A percentile compares a stretch with the other conserved stretches of the same genome.
These are phyloP conservation scores for Limenitis camilla DNA, from an alignment of 2,888 invertebrate species.

Conservation along the genomic window DNA sequence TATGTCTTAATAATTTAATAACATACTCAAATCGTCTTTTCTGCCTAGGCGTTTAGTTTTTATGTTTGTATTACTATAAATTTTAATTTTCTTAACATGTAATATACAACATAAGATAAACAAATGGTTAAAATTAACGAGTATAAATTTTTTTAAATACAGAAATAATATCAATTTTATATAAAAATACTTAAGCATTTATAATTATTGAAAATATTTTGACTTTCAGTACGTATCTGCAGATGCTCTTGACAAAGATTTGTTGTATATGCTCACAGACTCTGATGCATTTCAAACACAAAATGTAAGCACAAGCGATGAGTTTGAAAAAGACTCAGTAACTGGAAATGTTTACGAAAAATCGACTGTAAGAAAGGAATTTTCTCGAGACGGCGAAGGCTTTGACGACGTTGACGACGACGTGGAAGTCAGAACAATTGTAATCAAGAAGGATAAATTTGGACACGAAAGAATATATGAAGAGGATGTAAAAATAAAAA, in stretches of 20 bases:
- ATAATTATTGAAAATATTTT: not conserved
- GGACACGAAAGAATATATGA: conserved; percentile 45
- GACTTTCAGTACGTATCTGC: conserved; percentile 43
- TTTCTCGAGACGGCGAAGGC: conserved; percentile 24
- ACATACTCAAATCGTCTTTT: not conserved
- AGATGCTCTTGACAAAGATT: conserved; percentile 28
- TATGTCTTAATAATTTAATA: not conserved
- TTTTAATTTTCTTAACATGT: too few relatives aligned
- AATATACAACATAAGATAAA: too few relatives aligned
- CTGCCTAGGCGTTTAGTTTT: too few relatives aligned
- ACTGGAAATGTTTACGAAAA: conserved; percentile 34
- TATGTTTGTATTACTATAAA: too few relatives aligned
- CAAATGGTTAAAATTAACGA: too few relatives aligned
- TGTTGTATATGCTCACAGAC: conserved; percentile 18
- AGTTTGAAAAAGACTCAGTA: conserved; percentile 26
- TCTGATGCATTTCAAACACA: conserved; percentile 27
- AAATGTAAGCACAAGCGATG: conserved; percentile 31
- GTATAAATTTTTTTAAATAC: too few relatives aligned
- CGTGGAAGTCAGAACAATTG: conserved; percentile 32
- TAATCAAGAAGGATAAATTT: conserved; percentile 34
- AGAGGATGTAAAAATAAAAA: conserved; percentile 43
- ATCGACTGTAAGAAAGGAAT: conserved; percentile 30
- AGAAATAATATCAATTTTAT: too few relatives aligned
- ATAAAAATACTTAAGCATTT: too few relatives aligned
- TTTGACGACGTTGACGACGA: conserved; percentile 29